These are phyloP conservation scores for Prolemur simus DNA, from an alignment of 2,113 vertebrate genomes.

Conservation along the genomic window DNA sequence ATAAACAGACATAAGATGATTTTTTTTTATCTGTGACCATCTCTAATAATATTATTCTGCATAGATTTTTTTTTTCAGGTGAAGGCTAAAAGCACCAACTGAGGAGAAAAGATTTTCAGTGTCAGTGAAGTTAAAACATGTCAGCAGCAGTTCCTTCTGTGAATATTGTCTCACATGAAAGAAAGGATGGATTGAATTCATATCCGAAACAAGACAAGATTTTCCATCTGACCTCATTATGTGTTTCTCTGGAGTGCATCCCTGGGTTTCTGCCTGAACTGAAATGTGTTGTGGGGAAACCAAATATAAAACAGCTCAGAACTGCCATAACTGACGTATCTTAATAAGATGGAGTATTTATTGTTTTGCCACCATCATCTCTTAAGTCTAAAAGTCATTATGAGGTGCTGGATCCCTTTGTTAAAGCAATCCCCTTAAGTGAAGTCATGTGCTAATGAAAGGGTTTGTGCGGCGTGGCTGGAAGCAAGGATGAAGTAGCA, in stretches of 20 bases:
- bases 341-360: conserved; percentile 83
- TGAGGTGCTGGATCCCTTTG: conserved; percentile 72
- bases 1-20: conserved; percentile 59
- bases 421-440: conserved; percentile 78
- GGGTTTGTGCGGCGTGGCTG: conserved; percentile 70
- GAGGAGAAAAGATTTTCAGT: conserved; percentile 75
- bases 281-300: conserved; percentile 70
- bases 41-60: conserved; percentile 35
- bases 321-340: conserved; percentile 70
- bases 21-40: not conserved
- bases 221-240: conserved; percentile 87
- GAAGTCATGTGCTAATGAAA: conserved; percentile 81
- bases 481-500: conserved; percentile 78
- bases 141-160: conserved; percentile 75
- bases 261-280: conserved; percentile 80
- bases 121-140: conserved; percentile 79
- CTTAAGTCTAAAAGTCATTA: conserved; percentile 82
- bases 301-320: conserved; percentile 77
- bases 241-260: conserved; percentile 83
- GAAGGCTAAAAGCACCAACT: conserved; percentile 67
- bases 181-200: conserved; percentile 83
- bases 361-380: conserved; percentile 78
- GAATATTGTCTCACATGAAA: conserved; percentile 78
- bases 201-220: conserved; percentile 83
- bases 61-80: conserved; percentile 59